A percentile compares a stretch with the other conserved stretches of the same genome.
phyloP scores from a whole-genome alignment of 2,888 invertebrate genomes.

The Tetrapedia diversipes region DNA sequence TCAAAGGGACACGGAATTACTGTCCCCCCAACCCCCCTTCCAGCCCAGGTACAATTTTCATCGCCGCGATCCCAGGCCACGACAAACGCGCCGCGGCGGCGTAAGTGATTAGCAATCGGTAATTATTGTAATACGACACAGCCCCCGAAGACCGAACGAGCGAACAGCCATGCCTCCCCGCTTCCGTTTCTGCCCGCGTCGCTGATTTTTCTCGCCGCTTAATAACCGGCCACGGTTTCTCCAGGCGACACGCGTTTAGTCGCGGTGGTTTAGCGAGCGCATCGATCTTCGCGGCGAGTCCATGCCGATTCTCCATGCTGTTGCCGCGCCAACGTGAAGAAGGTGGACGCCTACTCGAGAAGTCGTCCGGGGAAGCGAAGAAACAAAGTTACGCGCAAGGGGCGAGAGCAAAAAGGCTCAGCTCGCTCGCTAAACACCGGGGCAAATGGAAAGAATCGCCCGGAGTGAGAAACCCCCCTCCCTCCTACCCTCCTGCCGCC shows the following conservation, averaged over 20 bases:
- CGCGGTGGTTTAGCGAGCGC: constrained; percentile 20
- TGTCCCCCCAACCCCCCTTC: no score
- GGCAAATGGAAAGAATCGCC: constrained; percentile 62
- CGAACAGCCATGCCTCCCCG: background rate
- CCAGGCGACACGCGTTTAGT: constrained; percentile 16
- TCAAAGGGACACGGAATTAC: background rate
- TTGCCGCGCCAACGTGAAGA: no score
- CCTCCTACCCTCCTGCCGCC: no score
- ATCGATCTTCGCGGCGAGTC: constrained; percentile 38
- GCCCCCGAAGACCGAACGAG: background rate
- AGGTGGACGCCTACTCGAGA: background rate
- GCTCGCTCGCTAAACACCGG: constrained; percentile 48
- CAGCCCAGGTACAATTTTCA: background rate
- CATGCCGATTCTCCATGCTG: constrained; percentile 14
- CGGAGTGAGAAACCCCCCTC: constrained; percentile 51
- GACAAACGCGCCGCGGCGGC: background rate
- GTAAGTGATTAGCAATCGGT: constrained; percentile 25
- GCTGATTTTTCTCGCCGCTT: constrained; percentile 21
- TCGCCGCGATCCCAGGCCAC: background rate
- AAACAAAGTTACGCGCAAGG: constrained; percentile 32
- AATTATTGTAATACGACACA: constrained; percentile 34
- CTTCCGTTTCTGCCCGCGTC: constrained; percentile 29
- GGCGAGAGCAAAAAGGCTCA: no score
- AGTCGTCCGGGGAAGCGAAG: constrained; percentile 16
- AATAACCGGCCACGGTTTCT: constrained; percentile 22